These are phyloP conservation scores for Orchesella cincta DNA, from an alignment of 1,140 invertebrate species.

Conservation along the genomic window DNA sequence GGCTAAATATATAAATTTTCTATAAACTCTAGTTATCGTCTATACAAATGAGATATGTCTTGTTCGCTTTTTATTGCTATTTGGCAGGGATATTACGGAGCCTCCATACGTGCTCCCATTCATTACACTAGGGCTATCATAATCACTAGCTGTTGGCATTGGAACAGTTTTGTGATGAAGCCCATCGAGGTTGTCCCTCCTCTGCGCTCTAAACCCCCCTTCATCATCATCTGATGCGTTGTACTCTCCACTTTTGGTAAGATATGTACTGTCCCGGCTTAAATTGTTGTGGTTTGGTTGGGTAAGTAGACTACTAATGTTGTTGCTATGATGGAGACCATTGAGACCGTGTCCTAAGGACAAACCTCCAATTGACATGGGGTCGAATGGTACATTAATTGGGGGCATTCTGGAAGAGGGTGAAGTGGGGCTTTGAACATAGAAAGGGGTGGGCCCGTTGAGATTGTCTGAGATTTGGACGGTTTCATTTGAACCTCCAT, in stretches of 20 bases:
- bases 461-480: conserved; percentile 42
- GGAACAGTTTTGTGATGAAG: conserved; percentile 47
- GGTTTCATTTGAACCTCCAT: conserved; percentile 45
- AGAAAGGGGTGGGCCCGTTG: conserved; percentile 40
- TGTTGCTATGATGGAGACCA: neutral
- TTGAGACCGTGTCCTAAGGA: neutral
- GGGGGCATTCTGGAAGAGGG: neutral
- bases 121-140: conserved; percentile 49
- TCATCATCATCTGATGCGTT: conserved; percentile 48
- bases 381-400: conserved; percentile 24
- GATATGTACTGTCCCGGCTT: conserved; percentile 26
- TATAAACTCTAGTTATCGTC: neutral
- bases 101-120: conserved; percentile 48
- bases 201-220: conserved; percentile 43
- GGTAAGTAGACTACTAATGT: conserved; percentile 2
- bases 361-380: neutral
- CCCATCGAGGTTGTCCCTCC: conserved; percentile 36
- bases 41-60: conserved; percentile 51
- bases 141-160: conserved; percentile 47
- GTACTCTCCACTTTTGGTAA: conserved; percentile 30
- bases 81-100: conserved; percentile 46
- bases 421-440: conserved; percentile 27
- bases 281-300: conserved; percentile 36
- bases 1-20: neutral
- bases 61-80: conserved; percentile 49